Evolutionary conservation across 1,140 invertebrate genomes (phyloP).

Genomic region (Meloidogyne floridensis): DNA sequence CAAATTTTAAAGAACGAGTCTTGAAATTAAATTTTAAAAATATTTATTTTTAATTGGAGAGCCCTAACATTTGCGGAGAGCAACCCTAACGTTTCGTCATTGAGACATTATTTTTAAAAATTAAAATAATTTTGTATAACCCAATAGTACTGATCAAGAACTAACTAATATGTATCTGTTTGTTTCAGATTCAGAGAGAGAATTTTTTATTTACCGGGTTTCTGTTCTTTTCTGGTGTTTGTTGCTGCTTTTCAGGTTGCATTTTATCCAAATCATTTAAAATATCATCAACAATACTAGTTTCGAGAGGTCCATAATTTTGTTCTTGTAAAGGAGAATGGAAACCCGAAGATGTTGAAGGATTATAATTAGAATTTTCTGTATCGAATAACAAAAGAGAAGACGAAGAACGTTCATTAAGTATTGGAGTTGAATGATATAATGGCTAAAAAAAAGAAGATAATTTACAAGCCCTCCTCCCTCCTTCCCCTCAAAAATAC

Average conservation of each 20-base stretch:
- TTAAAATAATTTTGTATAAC: no score
- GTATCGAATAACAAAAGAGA: background rate
- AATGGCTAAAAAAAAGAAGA: background rate
- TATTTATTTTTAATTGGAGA: background rate
- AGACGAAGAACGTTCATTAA: background rate
- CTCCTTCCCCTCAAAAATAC: background rate
- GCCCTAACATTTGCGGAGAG: no score
- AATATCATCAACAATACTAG: slow-evolving; percentile 27
- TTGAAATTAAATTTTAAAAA: background rate
- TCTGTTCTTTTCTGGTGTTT: slow-evolving; percentile 8
- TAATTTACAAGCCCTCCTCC: no score
- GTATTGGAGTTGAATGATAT: background rate
- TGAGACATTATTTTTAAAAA: no score
- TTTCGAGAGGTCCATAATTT: slow-evolving; percentile 22
- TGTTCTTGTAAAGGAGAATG: slow-evolving; percentile 15
- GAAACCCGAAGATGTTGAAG: background rate
- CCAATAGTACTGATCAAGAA: no score
- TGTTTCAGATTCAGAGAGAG: no score
- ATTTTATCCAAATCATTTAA: slow-evolving; percentile 17
- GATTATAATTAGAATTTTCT: background rate
- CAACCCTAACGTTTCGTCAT: no score
- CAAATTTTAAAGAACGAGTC: slow-evolving; percentile 17
- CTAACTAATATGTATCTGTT: no score
- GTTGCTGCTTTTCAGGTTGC: background rate
- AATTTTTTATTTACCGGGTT: background rate